Conservation (phyloP, 2,888 invertebrate genomes). For the Nebria brevicollis region DNA sequence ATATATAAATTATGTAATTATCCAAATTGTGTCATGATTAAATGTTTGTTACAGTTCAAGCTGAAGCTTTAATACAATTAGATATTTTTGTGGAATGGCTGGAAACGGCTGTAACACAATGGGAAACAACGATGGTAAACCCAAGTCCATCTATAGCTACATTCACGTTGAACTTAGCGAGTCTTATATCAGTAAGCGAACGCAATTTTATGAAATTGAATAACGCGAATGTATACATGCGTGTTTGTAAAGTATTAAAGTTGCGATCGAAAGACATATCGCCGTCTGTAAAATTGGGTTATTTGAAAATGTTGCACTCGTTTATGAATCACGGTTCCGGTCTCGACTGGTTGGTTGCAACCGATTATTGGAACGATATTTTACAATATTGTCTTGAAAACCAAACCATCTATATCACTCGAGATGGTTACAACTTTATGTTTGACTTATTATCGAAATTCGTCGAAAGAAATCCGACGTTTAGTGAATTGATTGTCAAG, state of each 20-base stretch:
- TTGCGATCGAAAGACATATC: constrained; percentile 60
- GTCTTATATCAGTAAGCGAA: constrained; percentile 70
- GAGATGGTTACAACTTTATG: constrained; percentile 74
- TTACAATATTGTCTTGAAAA: constrained; percentile 71
- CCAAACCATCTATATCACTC: constrained; percentile 77
- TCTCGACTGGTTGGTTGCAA: constrained; percentile 71
- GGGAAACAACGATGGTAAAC: constrained; percentile 57
- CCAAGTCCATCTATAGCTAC: constrained; percentile 66
- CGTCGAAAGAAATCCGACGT: constrained; percentile 64
- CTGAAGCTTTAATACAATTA: constrained; percentile 56
- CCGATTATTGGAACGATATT: constrained; percentile 73
- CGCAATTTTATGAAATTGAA: constrained; percentile 69
- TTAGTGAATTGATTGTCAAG: constrained; percentile 68
- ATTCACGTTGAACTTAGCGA: constrained; percentile 73
- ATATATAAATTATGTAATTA: too few relatives aligned
- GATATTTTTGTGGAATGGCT: constrained; percentile 64
- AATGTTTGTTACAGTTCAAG: constrained; percentile 57
- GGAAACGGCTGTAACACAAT: constrained; percentile 59
- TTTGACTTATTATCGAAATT: constrained; percentile 69
- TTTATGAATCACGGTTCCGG: constrained; percentile 73
- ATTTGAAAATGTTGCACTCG: constrained; percentile 71
- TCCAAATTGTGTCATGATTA: background rate
- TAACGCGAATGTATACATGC: constrained; percentile 60
- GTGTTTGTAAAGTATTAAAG: constrained; percentile 58
- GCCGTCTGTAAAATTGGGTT: constrained; percentile 74